Conservation (phyloP, 2,888 invertebrate species). For the Alloscopus bannaensis region DNA sequence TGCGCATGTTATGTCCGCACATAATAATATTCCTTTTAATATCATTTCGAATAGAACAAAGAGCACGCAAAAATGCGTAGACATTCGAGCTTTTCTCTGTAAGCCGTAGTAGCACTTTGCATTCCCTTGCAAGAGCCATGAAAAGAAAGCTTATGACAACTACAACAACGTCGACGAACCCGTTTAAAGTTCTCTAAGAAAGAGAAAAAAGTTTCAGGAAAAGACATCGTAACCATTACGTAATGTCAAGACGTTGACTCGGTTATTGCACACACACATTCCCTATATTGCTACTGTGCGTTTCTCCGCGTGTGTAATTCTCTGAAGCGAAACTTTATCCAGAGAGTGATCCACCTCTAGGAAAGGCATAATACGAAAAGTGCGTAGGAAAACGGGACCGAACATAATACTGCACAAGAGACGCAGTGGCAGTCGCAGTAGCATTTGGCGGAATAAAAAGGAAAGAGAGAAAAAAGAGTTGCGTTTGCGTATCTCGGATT, state of each 20-base stretch:
- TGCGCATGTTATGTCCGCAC: slow-evolving; percentile 47
- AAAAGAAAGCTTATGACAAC: slow-evolving; percentile 31
- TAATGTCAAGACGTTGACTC: slow-evolving; percentile 63
- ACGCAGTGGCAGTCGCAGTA: slow-evolving; percentile 54
- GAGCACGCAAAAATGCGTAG: too few species aligned
- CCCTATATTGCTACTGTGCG: neutral
- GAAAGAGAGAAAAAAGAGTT: slow-evolving; percentile 51
- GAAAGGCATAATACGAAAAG: too few species aligned
- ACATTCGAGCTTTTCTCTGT: too few species aligned
- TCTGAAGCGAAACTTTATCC: too few species aligned
- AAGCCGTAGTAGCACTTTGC: neutral
- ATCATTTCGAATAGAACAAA: too few species aligned
- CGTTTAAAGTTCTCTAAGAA: slow-evolving; percentile 10
- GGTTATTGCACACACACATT: slow-evolving; percentile 37
- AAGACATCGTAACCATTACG: slow-evolving; percentile 51
- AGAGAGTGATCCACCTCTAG: too few species aligned
- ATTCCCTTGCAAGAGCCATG: neutral
- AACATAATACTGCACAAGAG: slow-evolving; percentile 60
- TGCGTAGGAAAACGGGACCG: too few species aligned
- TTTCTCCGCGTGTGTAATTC: too few species aligned
- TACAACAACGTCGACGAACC: slow-evolving; percentile 13
- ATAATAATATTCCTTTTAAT: slow-evolving; percentile 40
- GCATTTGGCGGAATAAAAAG: slow-evolving; percentile 41
- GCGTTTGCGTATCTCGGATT: slow-evolving; percentile 45
- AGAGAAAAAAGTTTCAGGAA: slow-evolving; percentile 5